Base-by-base conservation (phyloP, 2,888 invertebrate species). In the Hartigia nigra region DNA sequence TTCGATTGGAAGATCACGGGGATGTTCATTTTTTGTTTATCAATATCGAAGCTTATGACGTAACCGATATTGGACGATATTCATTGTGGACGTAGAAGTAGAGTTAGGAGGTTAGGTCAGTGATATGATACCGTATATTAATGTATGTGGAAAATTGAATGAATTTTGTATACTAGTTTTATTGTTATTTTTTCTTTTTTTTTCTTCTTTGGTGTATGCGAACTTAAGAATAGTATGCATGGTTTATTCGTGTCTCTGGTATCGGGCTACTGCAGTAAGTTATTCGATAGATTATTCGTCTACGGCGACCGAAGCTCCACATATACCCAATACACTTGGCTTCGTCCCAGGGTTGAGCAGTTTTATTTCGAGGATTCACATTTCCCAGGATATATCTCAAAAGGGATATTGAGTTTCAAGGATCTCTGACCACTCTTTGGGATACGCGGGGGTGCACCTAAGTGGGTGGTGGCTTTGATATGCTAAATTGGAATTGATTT, bases 381-480 rank as follows among this genome's bases (percentile, higher is more conserved):
- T 85, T 84, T 84, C 82, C 84, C 82, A 82, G 80, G 86, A 83
- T 83, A 86, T 85, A 85, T 86, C 82, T 86, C 82, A 83, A 83
- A 81, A 81, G 82, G 81, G 82, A 82, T 82, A 84, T 84, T 83
- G 84, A 82, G 82, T 84, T 84, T 80, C 81, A 81, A 84, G 84
- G 87, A 86, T 82, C 84, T 82, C 84, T 83, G 81, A 82, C 82
- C 82, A 81, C 78, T 78, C 77, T 78, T 82, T 80, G 82, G 78
- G 84, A 81, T 81, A 82, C 81, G 80, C 79, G 82, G 81, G 39
- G 82, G 80, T 81, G 79, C 81, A 78, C 80, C 83, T 82, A 77
- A 83, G 83, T 84, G 85, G 85, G 88, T 87, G 85, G 83, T 83
- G 83, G 87, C 88, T 88, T 88, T 88, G 88, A 88, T 88, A 88